Conservation (phyloP, 2,797 vertebrate genomes). For the Lateolabrax maculatus region DNA sequence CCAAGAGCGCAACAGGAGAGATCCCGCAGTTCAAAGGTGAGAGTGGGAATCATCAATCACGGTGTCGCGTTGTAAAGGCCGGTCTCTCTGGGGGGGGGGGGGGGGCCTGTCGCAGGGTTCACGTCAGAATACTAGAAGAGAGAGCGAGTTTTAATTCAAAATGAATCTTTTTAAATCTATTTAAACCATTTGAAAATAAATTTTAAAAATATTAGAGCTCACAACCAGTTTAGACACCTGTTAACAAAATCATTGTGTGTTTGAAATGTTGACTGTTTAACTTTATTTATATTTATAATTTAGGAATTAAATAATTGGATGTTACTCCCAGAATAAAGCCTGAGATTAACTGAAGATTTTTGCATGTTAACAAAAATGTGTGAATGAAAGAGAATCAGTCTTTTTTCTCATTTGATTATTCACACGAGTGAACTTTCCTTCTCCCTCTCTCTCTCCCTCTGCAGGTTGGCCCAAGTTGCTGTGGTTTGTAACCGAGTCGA, state of each 20-base stretch:
- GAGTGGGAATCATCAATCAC: slow-evolving; percentile 48
- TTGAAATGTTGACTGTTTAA: not conserved
- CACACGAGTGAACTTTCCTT: not conserved
- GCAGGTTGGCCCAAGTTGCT: slow-evolving; percentile 96
- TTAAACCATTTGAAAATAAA: not conserved
- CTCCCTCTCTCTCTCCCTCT: not conserved
- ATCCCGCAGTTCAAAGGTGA: slow-evolving; percentile 99
- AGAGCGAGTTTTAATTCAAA: not conserved
- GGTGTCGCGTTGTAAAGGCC: not conserved
- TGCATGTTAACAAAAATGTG: not conserved
- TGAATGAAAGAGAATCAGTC: not conserved
- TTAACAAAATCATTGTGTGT: too few species aligned
- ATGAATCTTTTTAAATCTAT: too few species aligned
- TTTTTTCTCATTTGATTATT: too few species aligned
- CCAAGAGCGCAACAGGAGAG: slow-evolving; percentile 97
- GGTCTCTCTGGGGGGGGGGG: not conserved
- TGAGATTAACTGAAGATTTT: not conserved
- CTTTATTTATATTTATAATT: not conserved
- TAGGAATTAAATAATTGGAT: not conserved
- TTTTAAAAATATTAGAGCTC: too few species aligned
- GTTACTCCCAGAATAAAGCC: not conserved
- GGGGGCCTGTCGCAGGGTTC: not conserved
- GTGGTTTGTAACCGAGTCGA: slow-evolving; percentile 98
- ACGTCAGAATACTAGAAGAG: not conserved
- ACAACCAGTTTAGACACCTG: too few species aligned